Conservation (phyloP, 2,888 invertebrate genomes). For the Rotaria sp. region DNA sequence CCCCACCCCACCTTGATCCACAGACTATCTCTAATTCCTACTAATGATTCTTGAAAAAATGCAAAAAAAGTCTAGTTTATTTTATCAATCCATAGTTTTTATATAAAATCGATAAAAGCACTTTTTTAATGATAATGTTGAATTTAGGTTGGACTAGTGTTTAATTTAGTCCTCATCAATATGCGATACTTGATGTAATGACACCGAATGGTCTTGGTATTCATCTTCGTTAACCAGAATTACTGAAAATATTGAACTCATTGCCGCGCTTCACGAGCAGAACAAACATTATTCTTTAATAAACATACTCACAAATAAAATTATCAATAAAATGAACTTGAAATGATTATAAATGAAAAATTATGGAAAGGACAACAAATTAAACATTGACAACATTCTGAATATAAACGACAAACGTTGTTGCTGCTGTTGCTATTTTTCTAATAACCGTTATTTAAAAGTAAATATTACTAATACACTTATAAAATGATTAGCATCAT, state of each 20-base stretch:
- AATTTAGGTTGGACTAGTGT: conserved; percentile 2
- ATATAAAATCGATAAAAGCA: too few relatives aligned
- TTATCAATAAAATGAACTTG: neutral
- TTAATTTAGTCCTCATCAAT: neutral
- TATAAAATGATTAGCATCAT: too few relatives aligned
- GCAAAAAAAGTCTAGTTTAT: too few relatives aligned
- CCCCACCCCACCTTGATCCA: too few relatives aligned
- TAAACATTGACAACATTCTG: neutral
- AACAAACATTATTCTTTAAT: neutral
- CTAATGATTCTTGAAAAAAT: too few relatives aligned
- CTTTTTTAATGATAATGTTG: too few relatives aligned
- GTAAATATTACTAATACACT: too few relatives aligned
- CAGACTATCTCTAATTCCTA: too few relatives aligned
- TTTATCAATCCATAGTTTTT: too few relatives aligned
- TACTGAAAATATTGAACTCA: neutral
- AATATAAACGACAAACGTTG: neutral
- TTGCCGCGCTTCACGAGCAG: neutral
- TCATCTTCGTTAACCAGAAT: neutral
- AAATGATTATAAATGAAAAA: conserved; percentile 17
- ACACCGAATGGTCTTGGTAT: conserved; percentile 1
- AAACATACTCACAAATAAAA: neutral
- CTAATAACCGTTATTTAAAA: too few relatives aligned
- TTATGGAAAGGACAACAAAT: neutral
- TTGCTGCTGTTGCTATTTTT: too few relatives aligned
- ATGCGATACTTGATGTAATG: neutral